Percentiles rank a stretch among this genome's conserved stretches.
phyloP scores from a whole-genome alignment of 2,888 invertebrate genomes.

The Oligia fasciuncula region DNA sequence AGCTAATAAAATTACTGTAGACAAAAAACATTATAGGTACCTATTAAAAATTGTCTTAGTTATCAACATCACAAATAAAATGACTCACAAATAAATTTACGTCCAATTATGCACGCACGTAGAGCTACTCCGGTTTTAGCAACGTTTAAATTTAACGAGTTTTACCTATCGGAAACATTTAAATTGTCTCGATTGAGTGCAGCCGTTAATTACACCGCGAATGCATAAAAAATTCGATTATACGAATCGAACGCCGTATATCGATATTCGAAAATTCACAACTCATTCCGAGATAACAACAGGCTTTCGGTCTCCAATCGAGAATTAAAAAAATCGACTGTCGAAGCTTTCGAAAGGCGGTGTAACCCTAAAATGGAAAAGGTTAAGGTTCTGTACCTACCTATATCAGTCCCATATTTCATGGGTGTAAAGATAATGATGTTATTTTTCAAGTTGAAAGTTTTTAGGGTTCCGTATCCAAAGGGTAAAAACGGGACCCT shows the following conservation, averaged over 20 bases:
- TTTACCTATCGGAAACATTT: constrained; percentile 80
- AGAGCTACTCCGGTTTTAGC: constrained; percentile 62
- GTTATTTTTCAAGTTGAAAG: constrained; percentile 70
- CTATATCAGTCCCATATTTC: constrained; percentile 77
- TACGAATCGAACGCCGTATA: constrained; percentile 64
- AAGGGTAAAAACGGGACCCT: too few species aligned
- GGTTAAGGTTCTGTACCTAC: constrained; percentile 69
- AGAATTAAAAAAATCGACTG: constrained; percentile 59
- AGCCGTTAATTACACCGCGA: constrained; percentile 74
- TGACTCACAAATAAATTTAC: constrained; percentile 62
- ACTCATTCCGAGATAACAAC: constrained; percentile 70
- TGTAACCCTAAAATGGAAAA: constrained; percentile 75
- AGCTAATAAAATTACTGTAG: constrained; percentile 25
- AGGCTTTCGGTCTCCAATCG: constrained; percentile 57
- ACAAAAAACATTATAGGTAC: constrained; percentile 18
- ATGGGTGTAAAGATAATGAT: constrained; percentile 72
- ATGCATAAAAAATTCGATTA: constrained; percentile 70
- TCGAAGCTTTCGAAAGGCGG: constrained; percentile 65
- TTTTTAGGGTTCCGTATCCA: constrained; percentile 26
- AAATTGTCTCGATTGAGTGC: constrained; percentile 77
- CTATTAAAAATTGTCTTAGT: constrained; percentile 35
- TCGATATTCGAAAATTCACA: constrained; percentile 70
- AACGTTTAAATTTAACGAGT: constrained; percentile 74
- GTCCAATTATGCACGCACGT: constrained; percentile 67
- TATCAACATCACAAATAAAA: constrained; percentile 54